Evolutionary conservation across 2,113 vertebrate genomes (phyloP).

Genomic region (Nymphicus hollandicus): DNA sequence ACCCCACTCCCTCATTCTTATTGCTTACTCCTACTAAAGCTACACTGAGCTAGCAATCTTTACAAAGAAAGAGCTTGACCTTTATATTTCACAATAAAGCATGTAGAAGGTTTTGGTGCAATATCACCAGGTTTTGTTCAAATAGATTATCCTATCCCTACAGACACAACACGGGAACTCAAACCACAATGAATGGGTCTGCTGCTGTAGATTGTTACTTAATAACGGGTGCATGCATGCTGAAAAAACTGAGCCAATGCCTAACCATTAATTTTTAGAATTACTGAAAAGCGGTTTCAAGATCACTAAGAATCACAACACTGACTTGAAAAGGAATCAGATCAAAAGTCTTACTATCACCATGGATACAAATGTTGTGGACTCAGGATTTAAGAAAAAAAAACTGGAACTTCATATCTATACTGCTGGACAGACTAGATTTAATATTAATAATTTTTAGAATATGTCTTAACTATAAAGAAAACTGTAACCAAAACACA

Average conservation of each 20-base stretch:
- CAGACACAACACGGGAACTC: background rate
- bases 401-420: background rate
- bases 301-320: conserved; percentile 25
- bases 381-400: background rate
- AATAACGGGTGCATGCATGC: background rate
- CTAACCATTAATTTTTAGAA: conserved; percentile 6
- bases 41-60: background rate
- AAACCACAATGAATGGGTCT: conserved; percentile 2
- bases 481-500: background rate
- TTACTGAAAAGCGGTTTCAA: background rate
- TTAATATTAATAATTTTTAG: background rate
- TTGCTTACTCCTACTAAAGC: background rate
- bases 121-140: background rate
- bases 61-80: background rate
- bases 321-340: background rate
- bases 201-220: background rate
- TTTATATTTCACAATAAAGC: conserved; percentile 6
- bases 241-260: background rate
- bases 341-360: background rate
- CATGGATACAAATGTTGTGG: conserved; percentile 28
- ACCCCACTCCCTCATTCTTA: conserved; percentile 1
- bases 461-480: background rate
- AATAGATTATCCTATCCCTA: background rate
- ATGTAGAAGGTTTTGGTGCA: background rate
- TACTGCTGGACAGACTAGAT: background rate